A percentile compares a stretch with the other conserved stretches of the same genome.
Conservation (phyloP, 2,113 vertebrate species). For the Pachypanchax playfairii region DNA sequence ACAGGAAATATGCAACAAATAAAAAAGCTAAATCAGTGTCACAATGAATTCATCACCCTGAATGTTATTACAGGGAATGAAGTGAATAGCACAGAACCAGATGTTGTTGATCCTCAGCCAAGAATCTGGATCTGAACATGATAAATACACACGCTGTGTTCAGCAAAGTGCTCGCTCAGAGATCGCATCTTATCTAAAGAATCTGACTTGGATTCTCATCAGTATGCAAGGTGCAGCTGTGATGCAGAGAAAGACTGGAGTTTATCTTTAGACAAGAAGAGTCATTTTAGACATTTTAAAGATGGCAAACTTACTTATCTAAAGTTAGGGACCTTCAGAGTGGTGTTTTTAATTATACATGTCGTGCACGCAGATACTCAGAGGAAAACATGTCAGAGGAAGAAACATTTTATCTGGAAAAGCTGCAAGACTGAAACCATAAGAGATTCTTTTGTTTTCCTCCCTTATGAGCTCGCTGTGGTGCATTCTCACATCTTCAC, state of each 20-base stretch:
- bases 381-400: slow-evolving; percentile 2
- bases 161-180: background rate
- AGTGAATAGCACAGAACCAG: background rate
- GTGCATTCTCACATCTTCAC: slow-evolving; percentile 19
- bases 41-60: background rate
- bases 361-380: too few species aligned
- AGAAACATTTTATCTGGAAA: slow-evolving; percentile 25
- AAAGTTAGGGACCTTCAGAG: background rate
- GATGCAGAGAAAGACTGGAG: too few species aligned
- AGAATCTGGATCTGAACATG: background rate
- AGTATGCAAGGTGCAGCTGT: background rate
- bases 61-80: background rate
- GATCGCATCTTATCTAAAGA: background rate
- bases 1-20: too few species aligned
- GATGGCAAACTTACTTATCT: background rate
- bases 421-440: slow-evolving; percentile 6
- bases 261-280: too few species aligned
- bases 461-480: slow-evolving; percentile 6
- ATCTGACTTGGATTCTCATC: background rate
- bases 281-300: too few species aligned
- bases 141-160: background rate
- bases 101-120: background rate
- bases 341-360: background rate
- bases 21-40: background rate
- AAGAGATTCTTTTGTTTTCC: slow-evolving; percentile 11